phyloP scores from a whole-genome alignment of 2,888 invertebrate species.

The Hesperia comma region DNA sequence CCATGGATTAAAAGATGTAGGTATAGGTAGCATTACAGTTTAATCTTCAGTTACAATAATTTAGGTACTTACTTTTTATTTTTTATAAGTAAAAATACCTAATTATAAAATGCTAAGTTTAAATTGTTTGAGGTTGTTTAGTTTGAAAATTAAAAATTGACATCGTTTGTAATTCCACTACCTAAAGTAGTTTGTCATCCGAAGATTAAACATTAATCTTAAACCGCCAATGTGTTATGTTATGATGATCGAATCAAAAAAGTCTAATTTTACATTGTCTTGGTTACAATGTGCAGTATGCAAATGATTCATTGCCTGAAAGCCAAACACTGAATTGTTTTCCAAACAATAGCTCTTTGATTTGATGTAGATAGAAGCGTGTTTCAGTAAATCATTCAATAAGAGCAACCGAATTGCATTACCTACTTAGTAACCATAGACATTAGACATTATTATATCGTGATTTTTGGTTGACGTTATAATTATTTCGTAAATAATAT shows the following conservation, averaged over 20 bases:
- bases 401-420: neutral
- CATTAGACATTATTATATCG: no score
- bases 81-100: no score
- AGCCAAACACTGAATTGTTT: conserved; percentile 20
- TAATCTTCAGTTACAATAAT: no score
- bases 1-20: no score
- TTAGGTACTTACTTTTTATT: no score
- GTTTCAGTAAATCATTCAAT: conserved; percentile 21
- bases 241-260: conserved; percentile 12
- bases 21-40: no score
- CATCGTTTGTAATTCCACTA: no score
- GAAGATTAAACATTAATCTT: neutral
- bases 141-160: no score
- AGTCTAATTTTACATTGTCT: conserved; percentile 17
- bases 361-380: conserved; percentile 5
- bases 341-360: conserved; percentile 15
- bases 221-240: neutral
- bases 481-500: no score
- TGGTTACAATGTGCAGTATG: conserved; percentile 15
- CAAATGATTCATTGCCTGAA: conserved; percentile 4
- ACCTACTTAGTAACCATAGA: neutral
- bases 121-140: no score
- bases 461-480: no score
- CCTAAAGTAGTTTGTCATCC: neutral
- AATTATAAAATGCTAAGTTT: no score